Conservation (phyloP, 2,888 invertebrate species). For the Xestia c-nigrum region DNA sequence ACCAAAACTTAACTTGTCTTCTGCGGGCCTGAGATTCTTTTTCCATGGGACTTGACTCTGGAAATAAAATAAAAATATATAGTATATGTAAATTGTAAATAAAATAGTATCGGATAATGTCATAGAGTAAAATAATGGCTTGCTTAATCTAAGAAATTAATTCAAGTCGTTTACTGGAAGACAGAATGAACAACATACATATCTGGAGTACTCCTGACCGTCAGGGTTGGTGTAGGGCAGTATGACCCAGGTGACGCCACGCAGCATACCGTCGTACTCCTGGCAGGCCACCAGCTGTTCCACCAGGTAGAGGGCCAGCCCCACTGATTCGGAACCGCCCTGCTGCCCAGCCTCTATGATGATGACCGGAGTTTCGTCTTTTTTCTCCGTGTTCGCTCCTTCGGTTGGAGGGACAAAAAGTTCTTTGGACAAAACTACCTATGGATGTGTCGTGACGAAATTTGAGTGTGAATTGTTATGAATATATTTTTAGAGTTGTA, state of each 20-base stretch:
- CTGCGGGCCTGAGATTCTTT: slow-evolving; percentile 76
- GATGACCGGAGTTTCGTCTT: slow-evolving; percentile 69
- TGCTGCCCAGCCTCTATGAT: slow-evolving; percentile 84
- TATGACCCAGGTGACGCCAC: slow-evolving; percentile 80
- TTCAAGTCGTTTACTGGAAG: neutral
- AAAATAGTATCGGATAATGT: neutral
- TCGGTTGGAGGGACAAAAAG: rapidly evolving
- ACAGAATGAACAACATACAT: slow-evolving; percentile 71
- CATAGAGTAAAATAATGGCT: neutral
- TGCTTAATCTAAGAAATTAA: neutral
- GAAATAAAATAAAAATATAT: slow-evolving; percentile 20
- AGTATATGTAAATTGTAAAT: neutral
- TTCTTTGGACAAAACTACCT: slow-evolving; percentile 44
- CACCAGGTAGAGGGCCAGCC: slow-evolving; percentile 78
- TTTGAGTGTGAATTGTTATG: neutral
- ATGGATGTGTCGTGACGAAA: neutral
- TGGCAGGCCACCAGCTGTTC: slow-evolving; percentile 82
- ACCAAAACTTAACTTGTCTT: slow-evolving; percentile 73
- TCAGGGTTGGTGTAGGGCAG: slow-evolving; percentile 84
- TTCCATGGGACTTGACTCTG: slow-evolving; percentile 76
- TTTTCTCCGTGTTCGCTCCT: neutral
- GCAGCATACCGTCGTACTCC: slow-evolving; percentile 78
- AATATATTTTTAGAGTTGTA: neutral
- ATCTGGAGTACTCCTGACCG: slow-evolving; percentile 80
- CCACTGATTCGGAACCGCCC: slow-evolving; percentile 77